These are phyloP conservation scores for Meta bourneti DNA, from an alignment of 2,888 invertebrate species.

Conservation along the genomic window DNA sequence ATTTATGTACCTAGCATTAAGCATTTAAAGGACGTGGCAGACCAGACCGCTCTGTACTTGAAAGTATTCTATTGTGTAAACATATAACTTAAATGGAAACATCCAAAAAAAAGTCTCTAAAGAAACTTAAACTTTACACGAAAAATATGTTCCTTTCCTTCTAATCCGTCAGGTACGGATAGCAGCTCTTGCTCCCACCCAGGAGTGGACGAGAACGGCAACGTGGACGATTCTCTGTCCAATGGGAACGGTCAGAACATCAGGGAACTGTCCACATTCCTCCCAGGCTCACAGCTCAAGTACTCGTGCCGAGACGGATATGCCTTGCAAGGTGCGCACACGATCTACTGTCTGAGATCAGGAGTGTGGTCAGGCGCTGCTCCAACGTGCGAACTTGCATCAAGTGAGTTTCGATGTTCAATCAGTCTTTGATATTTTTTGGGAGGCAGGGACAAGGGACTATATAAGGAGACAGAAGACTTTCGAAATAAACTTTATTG, in stretches of 20 bases:
- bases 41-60: no score
- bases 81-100: no score
- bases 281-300: neutral
- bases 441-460: no score
- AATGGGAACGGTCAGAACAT: neutral
- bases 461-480: no score
- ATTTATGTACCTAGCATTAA: no score
- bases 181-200: neutral
- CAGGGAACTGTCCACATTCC: neutral
- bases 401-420: no score
- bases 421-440: no score
- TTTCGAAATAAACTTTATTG: no score
- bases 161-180: neutral
- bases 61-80: no score
- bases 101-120: no score
- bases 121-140: no score
- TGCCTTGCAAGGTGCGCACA: neutral
- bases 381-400: neutral
- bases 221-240: neutral
- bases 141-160: neutral
- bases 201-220: neutral
- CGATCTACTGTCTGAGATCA: neutral
- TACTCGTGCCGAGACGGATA: constrained; percentile 33
- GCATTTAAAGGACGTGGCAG: no score
- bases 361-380: constrained; percentile 4